Evolutionary conservation across 1,140 invertebrate genomes (phyloP), one percentile per base, ranked within the genome.

Genomic region (Drosophila malerkotliana): DNA sequence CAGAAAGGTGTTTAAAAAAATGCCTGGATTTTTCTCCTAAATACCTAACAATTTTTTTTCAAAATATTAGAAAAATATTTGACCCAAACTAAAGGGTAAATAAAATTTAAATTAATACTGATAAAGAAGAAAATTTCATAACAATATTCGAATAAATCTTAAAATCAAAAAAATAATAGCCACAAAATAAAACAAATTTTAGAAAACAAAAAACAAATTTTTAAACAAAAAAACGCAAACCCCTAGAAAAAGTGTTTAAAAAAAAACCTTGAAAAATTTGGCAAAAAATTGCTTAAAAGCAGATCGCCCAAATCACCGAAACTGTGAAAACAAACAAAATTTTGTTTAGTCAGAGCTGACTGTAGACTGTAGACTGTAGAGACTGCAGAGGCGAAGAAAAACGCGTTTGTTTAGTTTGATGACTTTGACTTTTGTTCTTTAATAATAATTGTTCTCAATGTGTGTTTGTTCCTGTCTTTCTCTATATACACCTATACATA

Each of bases 401-500:
- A 24, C 14, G 41, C 8, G 14, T 47, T 21, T 47, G 8, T 58
- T 58, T 28, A 44, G 14, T 58, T 64, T 21, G 24, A 71, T 47
- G 47, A n/a, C 32, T 72, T 53, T 52, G 52, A 62, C 47, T 55
- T 74, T 54, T 28, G n/a, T 61, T 56, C 26, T 52, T 68, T 47
- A 56, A 69, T 30, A 69, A 62, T 54, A 28, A 28, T 28, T 28
- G 26, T 62, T n/a, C 39, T 54, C 26, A 49, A 54, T 74, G 53
- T 47, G n/a, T 54, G 51, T 30, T 69, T 53, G 30, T 48, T 62
- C 39, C 49, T 53, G 39, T 77, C 47, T 41, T 15, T 51, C 49
- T 14, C 24, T 49, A 12, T 49, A n/a, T 32, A 8, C n/a, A 5
- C 8, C 18, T 44, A 15, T 32, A 1, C 15, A 12, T 59, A 28